Percentiles rank a stretch among this genome's conserved stretches.
phyloP scores from a whole-genome alignment of 2,797 vertebrate genomes.

The Otus scops region DNA sequence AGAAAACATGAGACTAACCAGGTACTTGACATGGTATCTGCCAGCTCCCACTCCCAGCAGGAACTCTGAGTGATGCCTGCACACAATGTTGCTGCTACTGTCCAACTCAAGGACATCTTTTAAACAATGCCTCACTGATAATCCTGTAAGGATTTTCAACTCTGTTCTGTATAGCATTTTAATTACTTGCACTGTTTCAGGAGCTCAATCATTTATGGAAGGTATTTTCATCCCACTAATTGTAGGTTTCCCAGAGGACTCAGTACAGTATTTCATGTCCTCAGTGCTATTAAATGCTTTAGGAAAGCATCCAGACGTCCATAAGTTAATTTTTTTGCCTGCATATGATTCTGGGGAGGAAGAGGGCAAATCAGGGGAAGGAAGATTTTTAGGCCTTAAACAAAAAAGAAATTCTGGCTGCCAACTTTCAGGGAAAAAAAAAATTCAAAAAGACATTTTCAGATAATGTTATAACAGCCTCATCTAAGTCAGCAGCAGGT shows the following conservation, averaged over 20 bases:
- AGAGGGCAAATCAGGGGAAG: not conserved
- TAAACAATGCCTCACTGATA: conserved; percentile 52
- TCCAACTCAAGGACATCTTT: conserved; percentile 22
- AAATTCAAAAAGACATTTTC: not conserved
- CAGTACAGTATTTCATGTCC: not conserved
- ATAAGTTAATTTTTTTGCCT: not conserved
- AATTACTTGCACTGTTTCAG: conserved; percentile 37
- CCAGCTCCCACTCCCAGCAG: not conserved
- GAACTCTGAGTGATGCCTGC: not conserved
- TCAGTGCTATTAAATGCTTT: not conserved
- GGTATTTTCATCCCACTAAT: conserved; percentile 47
- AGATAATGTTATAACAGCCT: not conserved
- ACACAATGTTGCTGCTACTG: not conserved
- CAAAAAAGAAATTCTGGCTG: not conserved
- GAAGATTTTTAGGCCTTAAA: not conserved
- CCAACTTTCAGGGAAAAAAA: not conserved
- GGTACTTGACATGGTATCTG: not conserved
- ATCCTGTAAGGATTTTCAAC: conserved; percentile 60
- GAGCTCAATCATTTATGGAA: conserved; percentile 35
- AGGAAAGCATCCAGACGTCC: not conserved
- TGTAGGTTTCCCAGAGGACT: conserved; percentile 38
- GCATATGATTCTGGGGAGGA: not conserved
- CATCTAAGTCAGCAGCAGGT: not conserved
- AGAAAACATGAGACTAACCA: not conserved
- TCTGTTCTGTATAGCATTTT: conserved; percentile 26